Evolutionary conservation across 1,140 invertebrate genomes (phyloP), one percentile per base, ranked within the genome.

Genomic region (Aphelenchoides avenae): DNA sequence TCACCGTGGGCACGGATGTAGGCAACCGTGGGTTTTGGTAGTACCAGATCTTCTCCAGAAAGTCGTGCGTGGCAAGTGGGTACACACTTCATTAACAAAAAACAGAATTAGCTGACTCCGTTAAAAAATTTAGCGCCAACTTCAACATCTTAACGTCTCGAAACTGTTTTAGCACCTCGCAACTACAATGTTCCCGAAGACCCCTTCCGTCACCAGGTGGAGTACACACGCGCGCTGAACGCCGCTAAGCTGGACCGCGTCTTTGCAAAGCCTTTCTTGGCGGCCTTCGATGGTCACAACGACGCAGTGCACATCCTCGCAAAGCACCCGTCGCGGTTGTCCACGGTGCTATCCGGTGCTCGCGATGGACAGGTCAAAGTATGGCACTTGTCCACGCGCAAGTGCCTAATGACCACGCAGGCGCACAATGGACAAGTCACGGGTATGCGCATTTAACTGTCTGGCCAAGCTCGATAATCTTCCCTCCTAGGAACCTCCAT

Each of bases 241-340:
- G 88, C 93, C 24, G 88, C 89, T 1, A 99, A 99, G 81, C 77
- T 99, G 47, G 92, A 97, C 68, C 81, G 87, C 68, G 85, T 98
- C 1, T 98, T 98, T 83, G 92, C 95, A 0, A 98, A 98, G 77
- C 94, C 95, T 9, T 98, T 98, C 79, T 73, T 99, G 22, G 87
- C 87, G n/a, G 87, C 85, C 70, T 80, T 97, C 37, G 89, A 93
- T 80, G 93, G 93, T 1, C 95, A 99, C 77, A 83, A 84, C 44
- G 95, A 99, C 81, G 87, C 87, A 3, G 84, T 99, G 1, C 86
- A 88, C 13, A 86, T 84, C 65, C 76, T 99, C 53, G 84, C 82
- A 2, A 96, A 94, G 79, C 90, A 97, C 82, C 90, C 92, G 0
- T 83, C 77, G 24, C 79, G 82, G 34, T 78, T 98, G 2, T 88